Base-by-base conservation (phyloP, 1,140 invertebrate genomes). In the Nebria ingens region DNA sequence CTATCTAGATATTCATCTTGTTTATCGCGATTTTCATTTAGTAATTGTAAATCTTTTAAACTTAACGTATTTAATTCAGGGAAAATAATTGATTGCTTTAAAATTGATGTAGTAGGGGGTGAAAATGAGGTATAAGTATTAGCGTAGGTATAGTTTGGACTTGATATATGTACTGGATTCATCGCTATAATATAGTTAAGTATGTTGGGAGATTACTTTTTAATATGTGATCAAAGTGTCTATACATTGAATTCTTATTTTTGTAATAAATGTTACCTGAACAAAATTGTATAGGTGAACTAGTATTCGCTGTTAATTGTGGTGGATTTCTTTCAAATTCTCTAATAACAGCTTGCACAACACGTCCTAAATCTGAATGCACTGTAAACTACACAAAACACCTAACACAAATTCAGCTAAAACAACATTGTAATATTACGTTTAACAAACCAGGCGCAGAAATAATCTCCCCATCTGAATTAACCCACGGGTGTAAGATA, bases 331-430 rank as follows among this genome's bases (percentile, higher is more conserved):
- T 78, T 67, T 85, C 82, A 61, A 87, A 86, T 68, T 88, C 86
- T 62, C 86, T 71, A 55, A 86, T 85, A 38, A 88, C 84, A 11
- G 81, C 85, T 68, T 88, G 85, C 1, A 88, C 86, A 29, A 89
- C 82, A 56, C 84, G 74, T 17, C 86, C 86, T 55, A 89, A 74
- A 73, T 89, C 86, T 40, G 85, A 87, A 69, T 87, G 84, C 40
- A 80, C 71, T 55, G 85, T 83, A 65, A 82, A 89, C 80, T 83
- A 58, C 25, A 67, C 69, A 56, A 60, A 58, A 62, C n/a, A 25
- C 34, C 58, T 29, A 21, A 25, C 21, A 29, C 38, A 56, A 11
- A 19, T 19, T 13, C 52, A 15, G 25, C 20, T 40, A 12, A 12
- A 45, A 12, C 17, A 17, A 9, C 6, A 9, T 34, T 34, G 19